Evolutionary conservation across 2,888 invertebrate species (phyloP).

Genomic region (Xanthia icteritia): DNA sequence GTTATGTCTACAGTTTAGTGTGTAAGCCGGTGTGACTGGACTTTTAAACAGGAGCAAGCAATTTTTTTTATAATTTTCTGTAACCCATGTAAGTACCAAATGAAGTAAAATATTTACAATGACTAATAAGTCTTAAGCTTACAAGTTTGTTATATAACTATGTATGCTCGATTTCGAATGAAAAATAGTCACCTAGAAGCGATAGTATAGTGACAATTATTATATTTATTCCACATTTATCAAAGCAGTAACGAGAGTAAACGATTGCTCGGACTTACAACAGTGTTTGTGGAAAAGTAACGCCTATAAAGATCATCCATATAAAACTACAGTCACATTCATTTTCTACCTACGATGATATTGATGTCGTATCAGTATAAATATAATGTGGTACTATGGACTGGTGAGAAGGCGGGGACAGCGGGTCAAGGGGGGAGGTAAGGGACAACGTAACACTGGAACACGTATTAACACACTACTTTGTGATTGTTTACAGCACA

Average conservation of each 20-base stretch:
- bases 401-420: conserved; percentile 67
- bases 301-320: conserved; percentile 72
- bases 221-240: conserved; percentile 82
- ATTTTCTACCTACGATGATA: conserved; percentile 84
- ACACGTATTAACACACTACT: conserved; percentile 77
- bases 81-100: conserved; percentile 77
- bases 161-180: conserved; percentile 75
- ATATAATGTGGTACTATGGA: conserved; percentile 72
- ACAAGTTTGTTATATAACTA: conserved; percentile 78
- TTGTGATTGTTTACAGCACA: conserved; percentile 81
- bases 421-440: conserved; percentile 22
- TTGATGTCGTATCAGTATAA: conserved; percentile 73
- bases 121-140: conserved; percentile 82
- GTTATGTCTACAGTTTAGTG: conserved; percentile 77
- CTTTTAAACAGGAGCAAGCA: conserved; percentile 78
- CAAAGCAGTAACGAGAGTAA: conserved; percentile 83
- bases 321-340: conserved; percentile 86
- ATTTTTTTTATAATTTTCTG: conserved; percentile 69
- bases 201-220: conserved; percentile 82
- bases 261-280: conserved; percentile 79
- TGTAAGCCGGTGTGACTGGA: conserved; percentile 81
- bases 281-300: conserved; percentile 74
- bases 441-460: conserved; percentile 71
- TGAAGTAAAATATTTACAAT: conserved; percentile 85
- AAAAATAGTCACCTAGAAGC: conserved; percentile 85